Conservation (phyloP, 2,113 vertebrate genomes). For the Dicentrarchus labrax region DNA sequence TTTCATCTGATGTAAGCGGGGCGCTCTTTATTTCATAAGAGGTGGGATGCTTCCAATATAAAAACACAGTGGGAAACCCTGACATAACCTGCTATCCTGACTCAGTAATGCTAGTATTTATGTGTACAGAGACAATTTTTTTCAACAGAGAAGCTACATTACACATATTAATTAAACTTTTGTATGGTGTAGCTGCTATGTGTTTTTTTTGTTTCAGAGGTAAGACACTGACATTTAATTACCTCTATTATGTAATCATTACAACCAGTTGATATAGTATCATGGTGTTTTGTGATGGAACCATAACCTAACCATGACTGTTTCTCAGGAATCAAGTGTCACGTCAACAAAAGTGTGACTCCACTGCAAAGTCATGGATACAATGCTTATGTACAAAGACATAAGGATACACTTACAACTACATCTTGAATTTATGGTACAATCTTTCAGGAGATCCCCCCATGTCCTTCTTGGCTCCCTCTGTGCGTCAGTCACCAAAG, state of each 20-base stretch:
- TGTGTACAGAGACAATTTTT: not conserved
- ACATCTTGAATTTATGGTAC: conserved; percentile 30
- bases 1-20: too few species aligned
- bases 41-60: too few species aligned
- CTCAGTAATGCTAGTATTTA: not conserved
- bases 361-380: not conserved
- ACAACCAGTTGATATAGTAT: conserved; percentile 23
- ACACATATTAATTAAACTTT: not conserved
- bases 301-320: conserved; percentile 18
- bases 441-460: conserved; percentile 31
- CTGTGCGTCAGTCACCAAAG: conserved; percentile 59
- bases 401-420: conserved; percentile 15
- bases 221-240: conserved; percentile 19
- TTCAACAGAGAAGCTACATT: not conserved
- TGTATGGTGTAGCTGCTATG: not conserved
- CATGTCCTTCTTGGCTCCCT: conserved; percentile 35
- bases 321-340: conserved; percentile 27
- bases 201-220: conserved; percentile 1
- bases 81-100: not conserved
- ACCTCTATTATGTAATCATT: not conserved
- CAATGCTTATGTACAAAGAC: conserved; percentile 7
- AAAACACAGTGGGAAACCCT: not conserved
- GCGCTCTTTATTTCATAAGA: not conserved
- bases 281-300: conserved; percentile 11
- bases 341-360: conserved; percentile 6